phyloP scores from a whole-genome alignment of 2,888 invertebrate genomes.

The Callyntrura sp. region DNA sequence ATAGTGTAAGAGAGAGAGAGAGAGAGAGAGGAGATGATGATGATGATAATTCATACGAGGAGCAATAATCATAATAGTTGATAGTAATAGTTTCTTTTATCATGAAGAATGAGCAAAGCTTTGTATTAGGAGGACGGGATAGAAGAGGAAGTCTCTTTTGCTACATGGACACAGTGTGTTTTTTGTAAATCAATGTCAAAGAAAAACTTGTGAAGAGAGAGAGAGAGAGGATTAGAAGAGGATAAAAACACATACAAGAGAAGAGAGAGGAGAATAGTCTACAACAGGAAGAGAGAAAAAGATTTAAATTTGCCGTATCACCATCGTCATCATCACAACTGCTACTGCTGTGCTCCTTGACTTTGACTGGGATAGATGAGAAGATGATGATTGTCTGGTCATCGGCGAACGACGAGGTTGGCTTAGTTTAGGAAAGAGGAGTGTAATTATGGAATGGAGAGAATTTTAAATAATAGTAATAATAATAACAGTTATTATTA shows the following conservation, averaged over 20 bases:
- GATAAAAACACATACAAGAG: constrained; percentile 4
- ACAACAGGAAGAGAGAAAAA: constrained; percentile 18
- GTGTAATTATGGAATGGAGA: constrained; percentile 49
- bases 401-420: background rate
- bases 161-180: background rate
- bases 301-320: constrained; percentile 56
- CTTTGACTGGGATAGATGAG: background rate
- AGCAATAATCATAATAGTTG: constrained; percentile 57
- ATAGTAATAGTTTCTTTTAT: constrained; percentile 32
- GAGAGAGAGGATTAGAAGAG: constrained; percentile 10
- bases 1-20: background rate
- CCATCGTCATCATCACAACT: constrained; percentile 32
- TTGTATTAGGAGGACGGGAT: constrained; percentile 23
- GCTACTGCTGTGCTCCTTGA: background rate
- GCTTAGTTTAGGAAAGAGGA: background rate
- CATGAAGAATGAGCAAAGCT: constrained; percentile 43
- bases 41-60: constrained; percentile 65
- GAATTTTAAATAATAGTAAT: background rate
- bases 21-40: constrained; percentile 37
- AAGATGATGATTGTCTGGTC: constrained; percentile 15
- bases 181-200: constrained; percentile 51
- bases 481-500: constrained; percentile 1
- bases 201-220: background rate
- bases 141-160: constrained; percentile 22
- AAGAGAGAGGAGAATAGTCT: background rate